These are phyloP conservation scores for Oreochromis aureus DNA, from an alignment of 2,113 vertebrate species.

Conservation along the genomic window DNA sequence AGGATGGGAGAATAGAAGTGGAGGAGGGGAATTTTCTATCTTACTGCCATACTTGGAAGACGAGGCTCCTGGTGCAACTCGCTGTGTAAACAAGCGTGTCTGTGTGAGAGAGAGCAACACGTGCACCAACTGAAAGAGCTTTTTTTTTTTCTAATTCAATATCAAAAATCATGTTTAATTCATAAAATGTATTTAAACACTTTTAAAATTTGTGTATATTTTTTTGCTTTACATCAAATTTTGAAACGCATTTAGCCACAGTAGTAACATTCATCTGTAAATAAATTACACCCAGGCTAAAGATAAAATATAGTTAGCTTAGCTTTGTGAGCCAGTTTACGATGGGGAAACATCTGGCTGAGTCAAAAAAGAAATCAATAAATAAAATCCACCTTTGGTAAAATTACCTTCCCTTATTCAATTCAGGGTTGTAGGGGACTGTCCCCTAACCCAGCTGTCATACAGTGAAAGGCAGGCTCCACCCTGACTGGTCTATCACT, in stretches of 20 bases:
- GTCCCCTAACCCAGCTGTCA: neutral
- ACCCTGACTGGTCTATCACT: neutral
- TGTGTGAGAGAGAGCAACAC: neutral
- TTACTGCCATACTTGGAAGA: constrained; percentile 68
- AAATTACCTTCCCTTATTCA: neutral
- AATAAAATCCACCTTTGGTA: neutral
- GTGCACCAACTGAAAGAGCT: neutral
- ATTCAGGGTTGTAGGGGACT: neutral
- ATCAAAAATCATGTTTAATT: neutral
- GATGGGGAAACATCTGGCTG: neutral
- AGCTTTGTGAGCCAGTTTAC: neutral
- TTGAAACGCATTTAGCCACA: neutral
- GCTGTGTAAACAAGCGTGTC: constrained; percentile 51
- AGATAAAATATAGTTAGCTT: neutral
- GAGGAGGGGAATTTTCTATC: constrained; percentile 46
- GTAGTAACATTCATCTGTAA: neutral
- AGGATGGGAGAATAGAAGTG: constrained; percentile 15
- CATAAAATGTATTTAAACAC: neutral
- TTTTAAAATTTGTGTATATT: neutral
- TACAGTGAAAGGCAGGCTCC: neutral
- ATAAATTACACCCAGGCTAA: neutral
- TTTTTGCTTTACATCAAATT: neutral
- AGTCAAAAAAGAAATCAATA: neutral
- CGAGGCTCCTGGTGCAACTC: constrained; percentile 18
- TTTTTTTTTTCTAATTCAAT: neutral